Percentiles rank a stretch among this genome's conserved stretches.
phyloP scores from a whole-genome alignment of 2,888 invertebrate genomes.

The Drosophila niveifrons region DNA sequence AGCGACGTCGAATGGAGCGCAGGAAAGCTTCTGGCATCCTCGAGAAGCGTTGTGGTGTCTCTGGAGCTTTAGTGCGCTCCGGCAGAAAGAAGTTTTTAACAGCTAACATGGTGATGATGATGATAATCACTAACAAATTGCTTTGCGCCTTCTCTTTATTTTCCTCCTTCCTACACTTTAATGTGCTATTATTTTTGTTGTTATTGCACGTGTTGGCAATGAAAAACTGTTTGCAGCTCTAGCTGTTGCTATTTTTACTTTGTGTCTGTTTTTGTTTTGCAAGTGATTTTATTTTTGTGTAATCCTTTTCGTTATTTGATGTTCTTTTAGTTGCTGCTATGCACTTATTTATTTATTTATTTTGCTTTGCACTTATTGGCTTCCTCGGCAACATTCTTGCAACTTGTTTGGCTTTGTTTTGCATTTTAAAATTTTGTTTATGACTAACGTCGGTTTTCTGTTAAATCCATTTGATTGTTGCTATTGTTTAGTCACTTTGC shows the following conservation, averaged over 20 bases:
- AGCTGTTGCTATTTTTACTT: slow-evolving; percentile 56
- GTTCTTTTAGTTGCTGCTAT: slow-evolving; percentile 11
- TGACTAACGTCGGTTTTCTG: slow-evolving; percentile 38
- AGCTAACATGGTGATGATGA: slow-evolving; percentile 87
- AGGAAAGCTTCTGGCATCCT: slow-evolving; percentile 91
- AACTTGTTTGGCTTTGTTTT: slow-evolving; percentile 59
- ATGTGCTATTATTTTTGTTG: slow-evolving; percentile 5
- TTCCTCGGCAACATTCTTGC: slow-evolving; percentile 59
- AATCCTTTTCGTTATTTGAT: slow-evolving; percentile 51
- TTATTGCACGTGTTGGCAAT: slow-evolving; percentile 69
- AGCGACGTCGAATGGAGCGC: slow-evolving; percentile 90
- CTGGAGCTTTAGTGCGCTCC: slow-evolving; percentile 86
- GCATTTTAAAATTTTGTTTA: slow-evolving; percentile 48
- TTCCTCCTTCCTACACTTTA: slow-evolving; percentile 7
- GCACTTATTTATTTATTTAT: slow-evolving; percentile 41
- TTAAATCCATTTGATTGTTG: slow-evolving; percentile 21
- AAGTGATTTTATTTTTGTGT: slow-evolving; percentile 45
- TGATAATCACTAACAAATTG: slow-evolving; percentile 26
- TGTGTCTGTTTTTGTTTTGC: slow-evolving; percentile 29
- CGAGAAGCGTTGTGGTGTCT: slow-evolving; percentile 87
- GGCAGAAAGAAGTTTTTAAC: slow-evolving; percentile 92
- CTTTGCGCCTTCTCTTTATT: not conserved
- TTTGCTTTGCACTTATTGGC: slow-evolving; percentile 64
- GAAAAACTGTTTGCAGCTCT: slow-evolving; percentile 45
- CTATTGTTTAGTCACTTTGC: slow-evolving; percentile 55